A percentile compares a stretch with the other conserved stretches of the same genome.
Evolutionary conservation across 2,888 invertebrate species (phyloP).

Genomic region (Sinodicranocentrus sp.): DNA sequence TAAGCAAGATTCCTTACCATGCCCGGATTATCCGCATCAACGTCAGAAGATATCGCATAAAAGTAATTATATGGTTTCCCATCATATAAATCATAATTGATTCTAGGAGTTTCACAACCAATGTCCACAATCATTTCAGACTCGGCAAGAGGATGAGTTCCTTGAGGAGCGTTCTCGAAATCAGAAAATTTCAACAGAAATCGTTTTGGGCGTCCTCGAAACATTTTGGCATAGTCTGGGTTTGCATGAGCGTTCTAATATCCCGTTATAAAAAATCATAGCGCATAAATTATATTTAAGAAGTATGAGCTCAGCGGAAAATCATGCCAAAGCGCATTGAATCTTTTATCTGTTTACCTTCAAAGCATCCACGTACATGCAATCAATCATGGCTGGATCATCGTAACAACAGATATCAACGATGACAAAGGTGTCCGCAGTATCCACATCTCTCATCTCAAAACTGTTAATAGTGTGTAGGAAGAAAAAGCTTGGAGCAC

Average conservation of each 20-base stretch:
- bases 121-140: slow-evolving; percentile 85
- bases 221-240: slow-evolving; percentile 89
- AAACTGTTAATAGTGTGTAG: slow-evolving; percentile 86
- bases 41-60: slow-evolving; percentile 92
- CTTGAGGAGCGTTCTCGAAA: slow-evolving; percentile 42
- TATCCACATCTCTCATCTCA: slow-evolving; percentile 78
- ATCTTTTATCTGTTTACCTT: slow-evolving; percentile 81
- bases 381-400: slow-evolving; percentile 89
- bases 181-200: slow-evolving; percentile 85
- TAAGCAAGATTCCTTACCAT: slow-evolving; percentile 80
- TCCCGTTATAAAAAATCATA: too few species aligned
- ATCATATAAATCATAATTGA: slow-evolving; percentile 85
- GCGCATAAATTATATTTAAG: too few species aligned
- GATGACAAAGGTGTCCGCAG: slow-evolving; percentile 86
- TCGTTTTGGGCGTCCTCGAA: slow-evolving; percentile 87
- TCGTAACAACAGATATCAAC: slow-evolving; percentile 91
- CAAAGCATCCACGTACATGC: slow-evolving; percentile 90
- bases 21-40: slow-evolving; percentile 87
- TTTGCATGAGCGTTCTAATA: slow-evolving; percentile 82
- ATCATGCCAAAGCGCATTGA: background rate
- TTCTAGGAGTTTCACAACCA: slow-evolving; percentile 93
- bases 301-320: background rate
- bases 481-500: slow-evolving; percentile 87
- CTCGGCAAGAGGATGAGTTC: slow-evolving; percentile 73
- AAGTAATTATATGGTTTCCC: slow-evolving; percentile 89